These are phyloP conservation scores for Melipona bicolor DNA, from an alignment of 2,888 invertebrate genomes.

Conservation along the genomic window DNA sequence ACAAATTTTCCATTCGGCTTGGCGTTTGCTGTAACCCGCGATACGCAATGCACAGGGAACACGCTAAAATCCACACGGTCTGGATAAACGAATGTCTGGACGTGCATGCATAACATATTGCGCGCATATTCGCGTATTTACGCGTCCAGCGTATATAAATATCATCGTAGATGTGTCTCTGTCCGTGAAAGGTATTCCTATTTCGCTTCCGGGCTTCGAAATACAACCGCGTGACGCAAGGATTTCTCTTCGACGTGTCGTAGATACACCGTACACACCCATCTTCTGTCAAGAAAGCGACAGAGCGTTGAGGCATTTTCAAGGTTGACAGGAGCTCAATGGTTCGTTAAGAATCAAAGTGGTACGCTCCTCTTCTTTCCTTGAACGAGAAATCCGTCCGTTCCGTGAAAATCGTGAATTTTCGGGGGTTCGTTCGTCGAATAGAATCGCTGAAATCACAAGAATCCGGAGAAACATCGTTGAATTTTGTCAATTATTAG, in stretches of 20 bases:
- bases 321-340: slow-evolving; percentile 47
- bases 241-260: slow-evolving; percentile 13
- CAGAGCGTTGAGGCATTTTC: slow-evolving; percentile 37
- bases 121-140: neutral
- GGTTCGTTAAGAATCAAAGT: slow-evolving; percentile 46
- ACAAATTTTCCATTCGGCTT: neutral
- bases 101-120: neutral
- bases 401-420: neutral
- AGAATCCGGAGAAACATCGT: neutral
- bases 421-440: neutral
- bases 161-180: slow-evolving; percentile 1
- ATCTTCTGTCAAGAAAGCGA: slow-evolving; percentile 31
- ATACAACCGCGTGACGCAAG: slow-evolving; percentile 24
- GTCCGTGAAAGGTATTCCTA: slow-evolving; percentile 21
- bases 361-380: neutral
- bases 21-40: neutral
- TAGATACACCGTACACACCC: slow-evolving; percentile 12
- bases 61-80: neutral
- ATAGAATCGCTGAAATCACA: neutral
- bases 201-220: slow-evolving; percentile 33
- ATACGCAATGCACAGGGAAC: no score
- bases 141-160: neutral
- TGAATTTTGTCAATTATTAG: neutral
- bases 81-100: neutral
- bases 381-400: neutral